Percentiles rank a stretch among this genome's conserved stretches.
phyloP scores from a whole-genome alignment of 2,113 vertebrate genomes.

The Bothrops jararaca region DNA sequence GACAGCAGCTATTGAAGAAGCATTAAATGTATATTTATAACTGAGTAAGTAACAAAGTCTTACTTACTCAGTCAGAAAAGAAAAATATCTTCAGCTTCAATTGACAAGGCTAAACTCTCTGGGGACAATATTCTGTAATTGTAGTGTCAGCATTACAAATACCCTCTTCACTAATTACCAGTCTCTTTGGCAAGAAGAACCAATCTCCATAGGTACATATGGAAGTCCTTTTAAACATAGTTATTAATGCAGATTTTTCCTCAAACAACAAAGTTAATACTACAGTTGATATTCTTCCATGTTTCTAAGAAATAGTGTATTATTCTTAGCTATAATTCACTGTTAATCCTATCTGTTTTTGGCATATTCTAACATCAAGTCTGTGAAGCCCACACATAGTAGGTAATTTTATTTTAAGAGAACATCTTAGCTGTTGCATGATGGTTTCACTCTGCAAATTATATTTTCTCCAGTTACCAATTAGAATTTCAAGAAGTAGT shows the following conservation, averaged over 20 bases:
- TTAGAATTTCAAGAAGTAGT: not conserved
- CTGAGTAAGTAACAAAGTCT: not conserved
- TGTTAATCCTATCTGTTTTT: not conserved
- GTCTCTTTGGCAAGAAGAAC: not conserved
- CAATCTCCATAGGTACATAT: not conserved
- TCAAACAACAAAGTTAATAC: not conserved
- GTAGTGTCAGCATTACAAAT: not conserved
- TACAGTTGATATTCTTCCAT: not conserved
- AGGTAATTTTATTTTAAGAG: not conserved
- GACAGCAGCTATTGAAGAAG: not conserved
- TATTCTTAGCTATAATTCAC: not conserved
- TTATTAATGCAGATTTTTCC: slow-evolving; percentile 17
- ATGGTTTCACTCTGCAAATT: not conserved
- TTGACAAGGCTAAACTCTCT: not conserved
- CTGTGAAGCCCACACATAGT: not conserved
- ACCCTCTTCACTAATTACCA: not conserved
- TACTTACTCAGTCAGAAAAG: not conserved
- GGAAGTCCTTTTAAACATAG: not conserved
- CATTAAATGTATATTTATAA: not conserved
- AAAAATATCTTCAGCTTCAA: not conserved
- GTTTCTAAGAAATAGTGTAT: not conserved
- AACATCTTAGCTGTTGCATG: not conserved
- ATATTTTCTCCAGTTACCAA: not conserved
- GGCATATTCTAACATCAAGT: not conserved
- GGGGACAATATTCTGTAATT: not conserved